phyloP scores from a whole-genome alignment of 2,888 invertebrate species.

The Eremobia ochroleuca region DNA sequence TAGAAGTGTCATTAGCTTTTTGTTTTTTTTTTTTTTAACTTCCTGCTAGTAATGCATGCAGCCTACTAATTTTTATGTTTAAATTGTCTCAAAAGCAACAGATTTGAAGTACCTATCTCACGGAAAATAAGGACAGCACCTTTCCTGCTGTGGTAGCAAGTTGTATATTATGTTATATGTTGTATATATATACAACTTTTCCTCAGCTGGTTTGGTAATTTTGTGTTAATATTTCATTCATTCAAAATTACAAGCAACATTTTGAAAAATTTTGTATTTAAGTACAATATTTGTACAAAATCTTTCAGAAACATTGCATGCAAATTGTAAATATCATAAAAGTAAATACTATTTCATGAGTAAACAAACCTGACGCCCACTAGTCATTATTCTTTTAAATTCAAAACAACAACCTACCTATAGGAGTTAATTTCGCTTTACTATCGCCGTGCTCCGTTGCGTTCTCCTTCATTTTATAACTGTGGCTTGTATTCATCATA shows the following conservation, averaged over 20 bases:
- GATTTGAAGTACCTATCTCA: neutral
- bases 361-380: conserved; percentile 17
- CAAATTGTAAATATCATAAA: neutral
- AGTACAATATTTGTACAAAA: neutral
- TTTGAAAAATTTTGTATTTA: neutral
- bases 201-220: neutral
- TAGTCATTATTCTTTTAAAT: neutral
- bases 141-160: neutral
- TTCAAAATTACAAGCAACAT: neutral
- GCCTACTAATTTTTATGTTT: neutral
- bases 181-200: too few relatives aligned
- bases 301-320: neutral
- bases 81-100: neutral
- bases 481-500: conserved; percentile 81
- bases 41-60: neutral
- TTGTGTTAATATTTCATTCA: neutral
- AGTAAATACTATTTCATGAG: conserved; percentile 2
- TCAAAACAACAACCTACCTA: conserved; percentile 76
- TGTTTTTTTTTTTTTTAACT: too few relatives aligned
- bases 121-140: neutral
- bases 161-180: too few relatives aligned
- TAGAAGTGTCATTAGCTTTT: neutral
- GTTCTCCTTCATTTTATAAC: conserved; percentile 84
- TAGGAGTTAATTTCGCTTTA: conserved; percentile 85
- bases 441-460: conserved; percentile 77